Percentiles rank a stretch among this genome's conserved stretches.
These are phyloP conservation scores for Brachyhypopomus occidentalis DNA, from an alignment of 2,113 vertebrate genomes.

Conservation along the genomic window DNA sequence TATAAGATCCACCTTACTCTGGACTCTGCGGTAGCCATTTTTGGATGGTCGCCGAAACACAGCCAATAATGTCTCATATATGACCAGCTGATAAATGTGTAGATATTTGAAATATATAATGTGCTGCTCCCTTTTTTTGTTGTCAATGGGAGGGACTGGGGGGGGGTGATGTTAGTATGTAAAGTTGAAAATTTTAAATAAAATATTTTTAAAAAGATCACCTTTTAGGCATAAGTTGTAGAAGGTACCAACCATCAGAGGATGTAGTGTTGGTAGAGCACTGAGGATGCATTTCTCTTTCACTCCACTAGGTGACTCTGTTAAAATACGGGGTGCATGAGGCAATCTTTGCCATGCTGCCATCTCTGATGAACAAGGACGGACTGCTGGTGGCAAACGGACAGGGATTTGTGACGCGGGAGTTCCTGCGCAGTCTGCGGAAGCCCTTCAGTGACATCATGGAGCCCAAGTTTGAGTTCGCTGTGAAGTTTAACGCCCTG, in stretches of 20 bases:
- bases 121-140: too few species aligned
- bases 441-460: constrained; percentile 86
- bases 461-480: constrained; percentile 90
- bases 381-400: constrained; percentile 86
- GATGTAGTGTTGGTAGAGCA: too few species aligned
- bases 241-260: background rate
- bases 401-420: constrained; percentile 82
- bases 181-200: too few species aligned
- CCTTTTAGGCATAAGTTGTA: background rate
- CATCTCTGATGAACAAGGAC: constrained; percentile 89
- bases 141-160: too few species aligned
- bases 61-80: too few species aligned
- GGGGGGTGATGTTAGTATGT: too few species aligned
- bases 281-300: constrained; percentile 3
- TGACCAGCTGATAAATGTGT: too few species aligned
- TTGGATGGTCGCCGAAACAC: too few species aligned
- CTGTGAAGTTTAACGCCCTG: constrained; percentile 86
- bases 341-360: constrained; percentile 89
- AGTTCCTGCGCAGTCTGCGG: constrained; percentile 86
- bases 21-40: too few species aligned
- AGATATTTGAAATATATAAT: too few species aligned
- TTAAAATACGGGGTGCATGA: constrained; percentile 87
- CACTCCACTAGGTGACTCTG: constrained; percentile 74
- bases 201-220: too few species aligned
- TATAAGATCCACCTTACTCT: too few species aligned